phyloP scores from a whole-genome alignment of 2,113 vertebrate genomes.

The Poecile atricapillus region DNA sequence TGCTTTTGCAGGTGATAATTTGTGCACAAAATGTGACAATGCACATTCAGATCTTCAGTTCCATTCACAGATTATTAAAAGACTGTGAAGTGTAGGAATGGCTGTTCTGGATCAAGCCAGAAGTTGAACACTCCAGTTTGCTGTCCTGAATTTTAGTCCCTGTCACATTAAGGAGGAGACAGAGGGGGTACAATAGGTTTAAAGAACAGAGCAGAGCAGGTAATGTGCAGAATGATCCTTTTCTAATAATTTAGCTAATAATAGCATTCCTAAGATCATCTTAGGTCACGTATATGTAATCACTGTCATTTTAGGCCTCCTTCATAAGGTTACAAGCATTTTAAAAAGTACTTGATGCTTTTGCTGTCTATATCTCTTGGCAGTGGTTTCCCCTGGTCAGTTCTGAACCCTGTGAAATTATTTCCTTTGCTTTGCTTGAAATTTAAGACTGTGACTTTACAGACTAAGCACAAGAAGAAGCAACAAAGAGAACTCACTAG shows the following conservation, averaged over 20 bases:
- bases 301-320: neutral
- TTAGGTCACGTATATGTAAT: neutral
- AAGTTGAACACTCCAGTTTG: neutral
- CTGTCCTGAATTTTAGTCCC: neutral
- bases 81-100: neutral
- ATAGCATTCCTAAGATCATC: neutral
- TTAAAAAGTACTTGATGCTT: neutral
- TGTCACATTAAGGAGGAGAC: neutral
- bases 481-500: neutral
- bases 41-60: neutral
- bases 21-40: neutral
- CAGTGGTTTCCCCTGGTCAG: neutral
- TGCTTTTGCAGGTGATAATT: slow-evolving; percentile 35
- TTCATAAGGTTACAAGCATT: neutral
- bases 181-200: neutral
- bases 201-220: neutral
- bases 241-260: neutral
- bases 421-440: neutral
- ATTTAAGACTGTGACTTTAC: neutral
- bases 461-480: neutral
- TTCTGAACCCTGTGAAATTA: neutral
- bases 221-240: neutral
- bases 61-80: slow-evolving; percentile 1
- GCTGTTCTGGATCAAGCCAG: neutral
- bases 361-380: neutral